phyloP scores from a whole-genome alignment of 2,113 vertebrate species.

The Tautogolabrus adspersus region DNA sequence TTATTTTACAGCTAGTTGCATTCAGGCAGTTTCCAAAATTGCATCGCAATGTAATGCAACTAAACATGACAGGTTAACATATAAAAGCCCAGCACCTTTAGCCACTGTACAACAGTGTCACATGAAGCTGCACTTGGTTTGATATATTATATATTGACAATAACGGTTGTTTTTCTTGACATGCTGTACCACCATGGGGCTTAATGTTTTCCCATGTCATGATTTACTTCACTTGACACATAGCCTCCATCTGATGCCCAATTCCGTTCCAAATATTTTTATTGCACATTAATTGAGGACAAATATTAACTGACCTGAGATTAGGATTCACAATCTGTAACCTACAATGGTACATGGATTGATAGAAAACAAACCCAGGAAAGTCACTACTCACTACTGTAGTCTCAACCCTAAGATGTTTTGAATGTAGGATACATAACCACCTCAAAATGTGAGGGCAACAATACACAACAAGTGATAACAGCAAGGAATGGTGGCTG shows the following conservation, averaged over 20 bases:
- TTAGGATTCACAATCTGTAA: constrained; percentile 31
- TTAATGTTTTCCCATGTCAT: constrained; percentile 4
- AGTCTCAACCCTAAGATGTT: constrained; percentile 5
- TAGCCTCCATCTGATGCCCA: constrained; percentile 13
- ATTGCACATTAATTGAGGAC: constrained; percentile 18
- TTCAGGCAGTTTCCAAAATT: constrained; percentile 55
- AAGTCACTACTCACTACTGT: background rate
- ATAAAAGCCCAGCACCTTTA: constrained; percentile 49
- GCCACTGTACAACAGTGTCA: constrained; percentile 63
- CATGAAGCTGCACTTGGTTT: constrained; percentile 39
- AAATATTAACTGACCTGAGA: constrained; percentile 51
- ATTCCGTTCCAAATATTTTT: constrained; percentile 33
- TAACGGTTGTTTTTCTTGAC: background rate
- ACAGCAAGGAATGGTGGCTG: constrained; percentile 66
- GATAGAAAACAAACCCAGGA: constrained; percentile 40
- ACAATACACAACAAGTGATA: constrained; percentile 35
- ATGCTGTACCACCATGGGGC: background rate
- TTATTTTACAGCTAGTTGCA: constrained; percentile 63
- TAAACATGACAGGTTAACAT: constrained; percentile 52
- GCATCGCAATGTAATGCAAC: constrained; percentile 55
- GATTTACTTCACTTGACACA: constrained; percentile 3
- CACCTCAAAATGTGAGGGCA: constrained; percentile 26
- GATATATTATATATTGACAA: constrained; percentile 12
- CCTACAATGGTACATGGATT: constrained; percentile 12
- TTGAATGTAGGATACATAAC: background rate